A percentile compares a stretch with the other conserved stretches of the same genome.
Evolutionary conservation across 1,140 invertebrate genomes (phyloP).

Genomic region (Mamestra configurata): DNA sequence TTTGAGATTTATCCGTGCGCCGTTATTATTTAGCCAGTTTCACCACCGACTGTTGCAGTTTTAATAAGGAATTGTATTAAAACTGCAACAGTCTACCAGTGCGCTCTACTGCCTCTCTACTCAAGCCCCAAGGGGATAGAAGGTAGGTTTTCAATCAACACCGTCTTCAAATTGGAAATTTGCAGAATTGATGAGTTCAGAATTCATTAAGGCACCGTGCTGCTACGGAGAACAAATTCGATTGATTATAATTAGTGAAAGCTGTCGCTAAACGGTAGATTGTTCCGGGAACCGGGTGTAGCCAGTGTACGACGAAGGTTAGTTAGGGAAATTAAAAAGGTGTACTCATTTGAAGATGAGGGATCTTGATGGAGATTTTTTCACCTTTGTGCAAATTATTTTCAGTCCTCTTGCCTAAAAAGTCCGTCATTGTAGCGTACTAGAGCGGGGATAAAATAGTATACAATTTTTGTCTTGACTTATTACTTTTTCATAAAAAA

Average conservation of each 20-base stretch:
- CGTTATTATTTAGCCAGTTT: too few species aligned
- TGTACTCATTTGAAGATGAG: neutral
- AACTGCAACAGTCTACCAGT: neutral
- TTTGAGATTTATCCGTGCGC: too few species aligned
- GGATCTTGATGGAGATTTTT: too few species aligned
- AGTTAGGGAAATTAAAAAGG: neutral
- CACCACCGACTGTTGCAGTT: too few species aligned
- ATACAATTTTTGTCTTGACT: too few species aligned
- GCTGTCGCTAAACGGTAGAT: constrained; percentile 15
- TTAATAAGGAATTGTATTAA: neutral
- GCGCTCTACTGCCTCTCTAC: neutral
- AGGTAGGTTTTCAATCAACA: constrained; percentile 52
- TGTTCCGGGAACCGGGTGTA: neutral
- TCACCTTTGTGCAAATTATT: too few species aligned
- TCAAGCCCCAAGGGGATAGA: neutral
- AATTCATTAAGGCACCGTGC: constrained; percentile 44
- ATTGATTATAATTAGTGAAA: constrained; percentile 48
- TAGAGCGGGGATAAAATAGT: too few species aligned
- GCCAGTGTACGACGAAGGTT: neutral
- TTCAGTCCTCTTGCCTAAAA: too few species aligned
- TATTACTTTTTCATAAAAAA: too few species aligned
- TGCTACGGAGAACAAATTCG: constrained; percentile 20
- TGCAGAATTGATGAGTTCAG: constrained; percentile 54
- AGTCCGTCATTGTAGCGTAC: too few species aligned
- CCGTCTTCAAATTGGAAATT: constrained; percentile 54